Evolutionary conservation across 2,113 vertebrate genomes (phyloP), one percentile per base, ranked within the genome.

Genomic region (Percopsis transmontana): DNA sequence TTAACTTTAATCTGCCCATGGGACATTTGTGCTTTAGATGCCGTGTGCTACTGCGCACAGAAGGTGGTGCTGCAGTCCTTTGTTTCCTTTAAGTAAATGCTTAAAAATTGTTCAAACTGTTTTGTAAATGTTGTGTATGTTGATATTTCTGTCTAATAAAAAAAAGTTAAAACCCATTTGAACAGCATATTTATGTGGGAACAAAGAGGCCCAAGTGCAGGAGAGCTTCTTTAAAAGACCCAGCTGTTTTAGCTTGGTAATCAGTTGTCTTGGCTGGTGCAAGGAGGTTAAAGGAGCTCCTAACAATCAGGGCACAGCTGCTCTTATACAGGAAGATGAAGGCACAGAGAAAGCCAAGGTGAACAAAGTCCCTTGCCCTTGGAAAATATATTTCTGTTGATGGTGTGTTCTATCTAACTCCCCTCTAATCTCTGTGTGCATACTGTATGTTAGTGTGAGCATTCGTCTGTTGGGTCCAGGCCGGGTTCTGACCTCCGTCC

Each of bases 241-340:
- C 77, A 83, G 69, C 84, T 87, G 86, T 48, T 59, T 27, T 56
- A 74, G 21, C 58, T 85, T 78, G 66, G 47, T 40, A 84, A 90
- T 90, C 85, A 85, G 66, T 21, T 3, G 58, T 33, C 10, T 41
- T 27, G 33, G 16, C 10, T 19, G 5, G 2, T 23, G 19, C 38
- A 16, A 12, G 67, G 13, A 55, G 58, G 63, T 21, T 14, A 48
- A 42, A 14, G 21, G 7, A 13, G 14, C 41, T 38, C 48, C 47
- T 57, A 1, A 0, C 3, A 11, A 2, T 27, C 16, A 33, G 8
- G 27, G 27, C 0, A 2, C 8, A 7, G 2, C 1, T 2, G 64
- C 51, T 38, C 14, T 40, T 53, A 39, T 0, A n/a, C 21, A 61
- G 51, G n/a, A 72, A 18, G 16, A 87, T 85, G 87, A 38, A n/a